Evolutionary conservation across 2,113 vertebrate species (phyloP).

Genomic region (Chionomys nivalis): DNA sequence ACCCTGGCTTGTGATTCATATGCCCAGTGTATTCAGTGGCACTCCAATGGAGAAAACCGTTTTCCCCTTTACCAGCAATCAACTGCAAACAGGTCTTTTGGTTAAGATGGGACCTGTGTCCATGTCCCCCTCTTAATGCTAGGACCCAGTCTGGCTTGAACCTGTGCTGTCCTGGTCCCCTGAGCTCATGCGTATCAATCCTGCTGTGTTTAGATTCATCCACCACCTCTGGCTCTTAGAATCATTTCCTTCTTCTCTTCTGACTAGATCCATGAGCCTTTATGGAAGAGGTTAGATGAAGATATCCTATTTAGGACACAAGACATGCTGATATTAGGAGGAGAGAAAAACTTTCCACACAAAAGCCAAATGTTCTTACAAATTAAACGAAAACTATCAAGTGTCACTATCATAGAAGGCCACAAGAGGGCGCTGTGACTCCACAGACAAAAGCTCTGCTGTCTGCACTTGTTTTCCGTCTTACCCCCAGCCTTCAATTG

Average conservation of each 20-base stretch:
- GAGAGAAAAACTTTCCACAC: neutral
- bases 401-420: neutral
- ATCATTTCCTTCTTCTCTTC: neutral
- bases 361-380: neutral
- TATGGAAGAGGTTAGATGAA: too few relatives aligned
- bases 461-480: neutral
- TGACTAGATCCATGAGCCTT: neutral
- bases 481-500: neutral
- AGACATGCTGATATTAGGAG: neutral
- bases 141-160: neutral
- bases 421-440: conserved; percentile 22
- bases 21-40: neutral
- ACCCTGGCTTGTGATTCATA: neutral
- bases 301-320: neutral
- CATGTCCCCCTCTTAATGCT: neutral
- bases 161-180: neutral
- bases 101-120: neutral
- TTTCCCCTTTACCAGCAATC: neutral
- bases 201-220: neutral
- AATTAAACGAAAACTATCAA: neutral
- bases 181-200: neutral
- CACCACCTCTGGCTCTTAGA: neutral
- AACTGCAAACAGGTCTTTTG: neutral
- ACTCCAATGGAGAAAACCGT: neutral
- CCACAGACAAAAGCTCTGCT: neutral